phyloP scores from a whole-genome alignment of 2,797 vertebrate species.

The Amblyopsis hoosieri region DNA sequence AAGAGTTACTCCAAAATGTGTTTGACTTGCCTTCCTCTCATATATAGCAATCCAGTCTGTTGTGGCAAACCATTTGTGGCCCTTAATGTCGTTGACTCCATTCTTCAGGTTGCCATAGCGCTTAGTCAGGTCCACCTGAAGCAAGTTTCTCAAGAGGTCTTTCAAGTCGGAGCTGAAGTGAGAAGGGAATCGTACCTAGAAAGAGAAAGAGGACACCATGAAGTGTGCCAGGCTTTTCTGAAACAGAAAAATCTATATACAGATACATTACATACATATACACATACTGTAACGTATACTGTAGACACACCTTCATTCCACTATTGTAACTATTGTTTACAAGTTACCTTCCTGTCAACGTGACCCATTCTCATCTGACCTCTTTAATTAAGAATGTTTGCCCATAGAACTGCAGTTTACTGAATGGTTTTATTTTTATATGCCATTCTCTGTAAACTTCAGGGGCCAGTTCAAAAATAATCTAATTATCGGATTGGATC shows the following conservation, averaged over 20 bases:
- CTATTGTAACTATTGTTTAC: no score
- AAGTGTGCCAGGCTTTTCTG: background rate
- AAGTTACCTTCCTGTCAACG: no score
- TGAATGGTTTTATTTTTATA: no score
- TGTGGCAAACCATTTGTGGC: slow-evolving; percentile 99
- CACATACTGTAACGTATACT: background rate
- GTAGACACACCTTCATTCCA: no score
- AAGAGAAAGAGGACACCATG: background rate
- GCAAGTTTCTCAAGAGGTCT: slow-evolving; percentile 95
- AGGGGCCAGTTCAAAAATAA: no score
- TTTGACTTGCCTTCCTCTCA: slow-evolving; percentile 89
- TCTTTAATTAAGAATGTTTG: no score
- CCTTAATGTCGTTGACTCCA: slow-evolving; percentile 98
- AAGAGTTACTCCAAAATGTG: slow-evolving; percentile 11
- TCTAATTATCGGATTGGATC: no score
- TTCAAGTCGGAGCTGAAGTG: slow-evolving; percentile 99
- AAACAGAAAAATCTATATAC: background rate
- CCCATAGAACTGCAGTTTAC: no score
- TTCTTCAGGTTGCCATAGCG: slow-evolving; percentile 98
- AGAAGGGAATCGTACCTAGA: slow-evolving; percentile 95
- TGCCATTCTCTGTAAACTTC: no score
- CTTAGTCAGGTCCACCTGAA: slow-evolving; percentile 98
- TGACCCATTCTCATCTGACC: no score
- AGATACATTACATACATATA: background rate
- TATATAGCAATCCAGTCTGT: slow-evolving; percentile 99